A percentile compares a stretch with the other conserved stretches of the same genome.
phyloP scores from a whole-genome alignment of 2,113 vertebrate species.

The Craseonycteris thonglongyai region DNA sequence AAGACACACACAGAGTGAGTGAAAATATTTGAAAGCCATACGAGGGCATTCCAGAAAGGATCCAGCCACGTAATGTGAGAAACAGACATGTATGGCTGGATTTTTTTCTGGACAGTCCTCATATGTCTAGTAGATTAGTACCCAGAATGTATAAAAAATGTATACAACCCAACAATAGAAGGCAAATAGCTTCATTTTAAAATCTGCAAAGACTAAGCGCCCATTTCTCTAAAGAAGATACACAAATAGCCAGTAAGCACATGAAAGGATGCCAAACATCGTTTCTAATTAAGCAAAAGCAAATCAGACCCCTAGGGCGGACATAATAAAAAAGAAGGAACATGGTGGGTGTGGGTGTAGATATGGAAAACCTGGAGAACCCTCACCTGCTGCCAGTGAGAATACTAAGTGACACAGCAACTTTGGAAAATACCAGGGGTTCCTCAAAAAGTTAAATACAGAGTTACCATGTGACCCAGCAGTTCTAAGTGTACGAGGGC shows the following conservation, averaged over 20 bases:
- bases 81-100: too few species aligned
- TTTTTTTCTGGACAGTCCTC: too few species aligned
- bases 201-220: neutral
- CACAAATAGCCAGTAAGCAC: neutral
- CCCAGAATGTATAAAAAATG: neutral
- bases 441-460: neutral
- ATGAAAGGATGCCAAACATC: neutral
- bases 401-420: neutral
- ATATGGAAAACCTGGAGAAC: neutral
- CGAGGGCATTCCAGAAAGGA: too few species aligned
- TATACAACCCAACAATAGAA: neutral
- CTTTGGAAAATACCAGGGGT: neutral
- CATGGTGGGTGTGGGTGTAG: neutral
- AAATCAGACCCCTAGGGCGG: too few species aligned
- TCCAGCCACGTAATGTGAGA: too few species aligned
- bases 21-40: neutral
- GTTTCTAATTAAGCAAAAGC: neutral
- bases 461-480: too few species aligned
- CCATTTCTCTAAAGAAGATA: neutral
- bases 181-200: neutral
- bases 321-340: neutral
- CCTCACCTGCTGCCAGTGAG: neutral
- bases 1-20: neutral
- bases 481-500: accelerated
- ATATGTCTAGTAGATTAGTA: neutral